Conservation (phyloP, 2,113 vertebrate genomes). For the Gasterosteus aculeatus region DNA sequence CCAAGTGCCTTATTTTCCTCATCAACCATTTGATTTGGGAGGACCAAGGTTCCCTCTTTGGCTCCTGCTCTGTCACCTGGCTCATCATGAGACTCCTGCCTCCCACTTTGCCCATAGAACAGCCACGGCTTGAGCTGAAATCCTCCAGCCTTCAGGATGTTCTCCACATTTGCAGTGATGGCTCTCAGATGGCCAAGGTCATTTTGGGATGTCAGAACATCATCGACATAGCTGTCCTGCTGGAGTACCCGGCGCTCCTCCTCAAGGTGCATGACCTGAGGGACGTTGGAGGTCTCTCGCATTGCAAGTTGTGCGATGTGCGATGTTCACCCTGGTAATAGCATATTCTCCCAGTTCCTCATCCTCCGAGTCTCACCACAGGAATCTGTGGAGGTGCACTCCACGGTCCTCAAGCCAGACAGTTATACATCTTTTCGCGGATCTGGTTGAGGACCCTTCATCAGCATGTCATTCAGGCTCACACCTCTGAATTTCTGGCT, state of each 20-base stretch:
- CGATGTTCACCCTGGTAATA: too few relatives aligned
- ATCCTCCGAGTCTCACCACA: constrained; percentile 13
- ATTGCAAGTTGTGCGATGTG: too few relatives aligned
- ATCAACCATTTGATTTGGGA: neutral
- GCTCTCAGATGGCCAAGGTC: neutral
- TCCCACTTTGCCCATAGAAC: neutral
- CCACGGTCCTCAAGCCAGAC: constrained; percentile 38
- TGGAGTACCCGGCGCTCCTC: too few relatives aligned
- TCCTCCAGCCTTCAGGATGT: neutral
- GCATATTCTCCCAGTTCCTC: constrained; percentile 19
- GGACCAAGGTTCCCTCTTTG: neutral
- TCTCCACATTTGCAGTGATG: neutral
- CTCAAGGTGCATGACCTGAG: too few relatives aligned
- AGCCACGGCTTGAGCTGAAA: neutral
- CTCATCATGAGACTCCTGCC: neutral
- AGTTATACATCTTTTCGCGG: constrained; percentile 36
- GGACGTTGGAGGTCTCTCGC: too few relatives aligned
- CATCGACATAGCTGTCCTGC: neutral
- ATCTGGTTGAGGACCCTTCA: constrained; percentile 33
- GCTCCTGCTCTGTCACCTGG: too few relatives aligned
- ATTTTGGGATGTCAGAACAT: neutral
- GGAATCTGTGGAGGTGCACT: constrained; percentile 40
- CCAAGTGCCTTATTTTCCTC: constrained; percentile 18
- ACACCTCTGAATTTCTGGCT: constrained; percentile 19
- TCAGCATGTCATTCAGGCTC: constrained; percentile 35